Evolutionary conservation across 2,797 vertebrate genomes (phyloP), one percentile per base, ranked within the genome.

Genomic region (Sarcophilus harrisii): DNA sequence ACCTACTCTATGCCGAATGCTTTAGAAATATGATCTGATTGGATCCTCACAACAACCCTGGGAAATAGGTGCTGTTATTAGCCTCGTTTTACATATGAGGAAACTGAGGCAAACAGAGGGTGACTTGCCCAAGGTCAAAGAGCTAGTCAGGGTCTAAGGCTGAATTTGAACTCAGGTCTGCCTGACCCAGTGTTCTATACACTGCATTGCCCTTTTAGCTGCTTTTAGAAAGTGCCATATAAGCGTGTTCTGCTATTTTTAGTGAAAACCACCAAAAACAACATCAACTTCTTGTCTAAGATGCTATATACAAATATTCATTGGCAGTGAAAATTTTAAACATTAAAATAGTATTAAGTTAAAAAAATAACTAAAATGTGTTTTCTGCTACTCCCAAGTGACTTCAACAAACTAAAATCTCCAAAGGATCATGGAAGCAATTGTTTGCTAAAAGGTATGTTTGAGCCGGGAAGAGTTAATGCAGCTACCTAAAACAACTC

Each of bases 341-440:
- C 66, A 38, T 73, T 73, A 21, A 73, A 73, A 73, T 95, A 95
- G 11, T 58, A 91, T 87, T 59, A 32, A 87, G 57, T 96, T 91
- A 93, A 96, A 38, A 97, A 96, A 38, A 91, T 49, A 95, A 94
- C 29, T 73, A 91, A 81, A 96, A 94, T 94, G 52, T 38, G 93
- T 95, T 97, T 93, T 81, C 62, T 32, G 30, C 91, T 93, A 9
- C 94, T 90, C 95, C 95, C 89, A 96, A 66, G 93, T 18, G 93
- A 62, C 94, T 73, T 95, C 96, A 94, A 96, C 96, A 92, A 94
- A 96, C 95, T 94, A 91, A 91, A 90, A 87, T 96, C 95, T 95
- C 91, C 93, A 97, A 92, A 93, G 55, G 94, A 95, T 95, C 96
- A 96, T 94, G 96, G 96, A 96, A 97, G 95, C 92, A 94, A 73